Base-by-base conservation (phyloP, 2,888 invertebrate species). In the Hemaris fuciformis region DNA sequence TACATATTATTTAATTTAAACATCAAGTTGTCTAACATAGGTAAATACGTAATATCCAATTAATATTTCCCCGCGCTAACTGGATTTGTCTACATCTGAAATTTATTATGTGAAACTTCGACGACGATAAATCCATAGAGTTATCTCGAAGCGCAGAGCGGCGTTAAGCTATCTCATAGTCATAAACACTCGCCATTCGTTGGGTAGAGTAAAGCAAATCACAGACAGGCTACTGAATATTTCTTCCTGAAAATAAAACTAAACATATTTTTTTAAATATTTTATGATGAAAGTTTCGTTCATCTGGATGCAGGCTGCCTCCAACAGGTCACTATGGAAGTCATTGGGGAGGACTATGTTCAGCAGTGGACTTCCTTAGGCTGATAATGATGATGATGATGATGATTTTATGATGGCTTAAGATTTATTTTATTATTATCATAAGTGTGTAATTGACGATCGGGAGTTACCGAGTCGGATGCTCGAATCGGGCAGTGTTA, bases 41-140 rank as follows among this genome's bases (percentile, higher is more conserved):
- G n/a, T 22, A 22, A 13, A 13, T 13, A 53, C 27, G 18, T 18
- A 7, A 27, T 4, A 18, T 18, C 10, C 53, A 31, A 31, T 31
- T 53, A 27, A 53, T 31, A 31, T 53, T 53, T 53, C 3, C 18
- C 25, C 31, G 18, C 8, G 20, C n/a, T 41, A 46, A 45, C 10
- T n/a, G 45, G 59, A 34, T 46, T 46, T 46, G 22, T 46, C 34
- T 34, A 10, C 18, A 41, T 48, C 22, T 61, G 43, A 38, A 41
- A 46, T 46, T 62, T 34, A 46, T 31, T 59, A 46, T 46, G 15
- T 23, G n/a, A 38, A 59, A 59, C n/a, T 38, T 59, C 46, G 45
- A 27, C 1, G 22, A 34, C 59, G 61, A 62, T 46, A 62, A 65
- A 60, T 58, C 56, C 57, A 67, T 67, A 63, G 58, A 58, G 31